Conservation (phyloP, 1,140 invertebrate species). For the Diabrotica undecimpunctata region DNA sequence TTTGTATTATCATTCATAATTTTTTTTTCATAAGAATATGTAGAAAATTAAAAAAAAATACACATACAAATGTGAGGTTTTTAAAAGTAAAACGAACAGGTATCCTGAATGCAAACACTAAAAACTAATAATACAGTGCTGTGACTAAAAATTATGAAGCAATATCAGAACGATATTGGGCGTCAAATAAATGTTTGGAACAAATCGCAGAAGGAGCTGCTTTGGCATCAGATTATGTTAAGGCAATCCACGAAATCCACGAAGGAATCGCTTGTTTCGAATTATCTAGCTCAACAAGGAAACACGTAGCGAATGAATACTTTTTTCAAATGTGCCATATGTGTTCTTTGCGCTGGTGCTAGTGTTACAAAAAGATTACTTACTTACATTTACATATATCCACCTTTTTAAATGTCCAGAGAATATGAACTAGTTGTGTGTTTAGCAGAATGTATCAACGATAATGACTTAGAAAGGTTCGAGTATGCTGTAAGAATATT, state of each 20-base stretch:
- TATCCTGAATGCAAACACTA: no score
- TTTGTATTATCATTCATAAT: no score
- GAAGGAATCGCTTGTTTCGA: constrained; percentile 83
- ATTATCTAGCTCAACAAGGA: constrained; percentile 88
- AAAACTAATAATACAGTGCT: constrained; percentile 94
- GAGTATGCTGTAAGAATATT: constrained; percentile 79
- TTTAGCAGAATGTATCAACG: constrained; percentile 84
- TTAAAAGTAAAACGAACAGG: no score
- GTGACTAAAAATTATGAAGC: constrained; percentile 96
- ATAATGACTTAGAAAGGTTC: constrained; percentile 90
- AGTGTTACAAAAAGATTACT: constrained; percentile 88
- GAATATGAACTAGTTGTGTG: constrained; percentile 55
- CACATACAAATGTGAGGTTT: no score
- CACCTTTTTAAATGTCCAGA: constrained; percentile 87
- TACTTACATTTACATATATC: constrained; percentile 89
- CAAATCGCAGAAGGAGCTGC: constrained; percentile 97
- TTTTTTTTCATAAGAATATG: no score
- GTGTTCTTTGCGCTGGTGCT: constrained; percentile 90
- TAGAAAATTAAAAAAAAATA: no score
- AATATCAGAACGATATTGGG: constrained; percentile 90
- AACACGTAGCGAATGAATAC: constrained; percentile 97
- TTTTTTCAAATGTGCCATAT: constrained; percentile 92
- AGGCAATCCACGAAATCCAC: constrained; percentile 28
- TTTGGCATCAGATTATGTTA: constrained; percentile 91
- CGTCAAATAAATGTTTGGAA: constrained; percentile 94